A percentile compares a stretch with the other conserved stretches of the same genome.
These are phyloP conservation scores for Acanthopleura granulata DNA, from an alignment of 2,888 invertebrate species.

Conservation along the genomic window DNA sequence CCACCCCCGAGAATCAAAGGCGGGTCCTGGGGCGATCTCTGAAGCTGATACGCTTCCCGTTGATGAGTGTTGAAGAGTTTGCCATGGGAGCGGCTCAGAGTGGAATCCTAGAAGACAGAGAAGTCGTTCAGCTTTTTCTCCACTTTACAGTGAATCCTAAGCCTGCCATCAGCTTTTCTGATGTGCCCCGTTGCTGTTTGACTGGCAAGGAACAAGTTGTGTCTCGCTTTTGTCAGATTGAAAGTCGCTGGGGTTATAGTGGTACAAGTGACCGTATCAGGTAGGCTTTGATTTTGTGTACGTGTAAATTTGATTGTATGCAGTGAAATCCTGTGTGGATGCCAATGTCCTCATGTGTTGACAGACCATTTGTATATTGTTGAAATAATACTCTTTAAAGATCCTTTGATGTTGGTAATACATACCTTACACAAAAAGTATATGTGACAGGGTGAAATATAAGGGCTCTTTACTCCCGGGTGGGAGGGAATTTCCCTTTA, in stretches of 20 bases:
- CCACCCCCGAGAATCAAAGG: conserved; percentile 79
- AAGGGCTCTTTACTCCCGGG: too few species aligned
- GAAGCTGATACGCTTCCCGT: conserved; percentile 82
- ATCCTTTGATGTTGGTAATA: too few species aligned
- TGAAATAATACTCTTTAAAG: too few species aligned
- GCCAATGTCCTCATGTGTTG: not conserved
- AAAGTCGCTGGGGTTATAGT: conserved; percentile 87
- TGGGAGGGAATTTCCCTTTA: too few species aligned
- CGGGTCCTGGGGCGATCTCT: conserved; percentile 79
- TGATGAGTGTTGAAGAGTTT: conserved; percentile 90
- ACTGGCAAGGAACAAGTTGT: conserved; percentile 84
- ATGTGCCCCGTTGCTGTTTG: conserved; percentile 81
- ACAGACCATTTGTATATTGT: not conserved
- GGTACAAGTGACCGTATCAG: conserved; percentile 85
- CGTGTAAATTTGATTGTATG: not conserved
- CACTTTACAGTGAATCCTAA: conserved; percentile 79
- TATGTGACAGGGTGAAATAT: too few species aligned
- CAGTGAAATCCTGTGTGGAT: not conserved
- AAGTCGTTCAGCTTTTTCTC: conserved; percentile 77
- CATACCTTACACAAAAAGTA: too few species aligned
- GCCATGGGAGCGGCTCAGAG: conserved; percentile 77
- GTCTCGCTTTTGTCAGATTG: conserved; percentile 81
- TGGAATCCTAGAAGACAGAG: conserved; percentile 81
- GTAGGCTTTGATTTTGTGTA: conserved; percentile 66
- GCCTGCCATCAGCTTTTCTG: conserved; percentile 80